Base-by-base conservation (phyloP, 1,140 invertebrate species). In the Atta colombica region DNA sequence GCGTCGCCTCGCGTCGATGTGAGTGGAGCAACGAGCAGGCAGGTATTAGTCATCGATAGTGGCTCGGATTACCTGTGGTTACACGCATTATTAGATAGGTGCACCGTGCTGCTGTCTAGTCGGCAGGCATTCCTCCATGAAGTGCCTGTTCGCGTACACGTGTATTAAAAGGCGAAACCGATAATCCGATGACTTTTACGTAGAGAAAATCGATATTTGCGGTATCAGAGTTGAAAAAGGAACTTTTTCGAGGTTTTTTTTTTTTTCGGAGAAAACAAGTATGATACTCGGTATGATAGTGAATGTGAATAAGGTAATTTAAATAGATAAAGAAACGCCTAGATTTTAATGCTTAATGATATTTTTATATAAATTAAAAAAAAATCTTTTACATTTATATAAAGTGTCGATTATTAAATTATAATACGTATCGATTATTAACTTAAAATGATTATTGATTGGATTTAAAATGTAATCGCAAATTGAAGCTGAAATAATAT, bases 61-160 rank as follows among this genome's bases (percentile, higher is more conserved):
- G 89, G 89, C 90, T 94, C 91, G 91, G 92, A 94, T 94, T 94
- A 94, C 92, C 91, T 93, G 94, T 91, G 94, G 94, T 94, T 93
- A 92, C 89, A 93, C 93, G 94, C 94, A 91, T 94, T 93, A 94
- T 94, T 94, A 93, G 91, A 90, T 91, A 91, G 80, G 58, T 55
- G 80, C 69, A 60, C 58, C 80, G 39, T 45, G 28, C 63, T 35
- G 49, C 63, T 82, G 28, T 25, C 80, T 75, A 74, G 80, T 71
- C 55, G 8, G 55, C 49, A 16, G 45, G 69, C 69, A 84, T 84
- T 63, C 80, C 80, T 84, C 80, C 55, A 39, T 69, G 7, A 61
- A 84, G 80, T 74, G 80, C 53, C 69, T 49, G 7, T 1, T 39
- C 28, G 49, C 28, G 53, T 74, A 49, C 39, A 45, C 55, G 51